A percentile compares a stretch with the other conserved stretches of the same genome.
These are phyloP conservation scores for Drosophila funebris DNA, from an alignment of 1,140 invertebrate genomes.

Conservation along the genomic window DNA sequence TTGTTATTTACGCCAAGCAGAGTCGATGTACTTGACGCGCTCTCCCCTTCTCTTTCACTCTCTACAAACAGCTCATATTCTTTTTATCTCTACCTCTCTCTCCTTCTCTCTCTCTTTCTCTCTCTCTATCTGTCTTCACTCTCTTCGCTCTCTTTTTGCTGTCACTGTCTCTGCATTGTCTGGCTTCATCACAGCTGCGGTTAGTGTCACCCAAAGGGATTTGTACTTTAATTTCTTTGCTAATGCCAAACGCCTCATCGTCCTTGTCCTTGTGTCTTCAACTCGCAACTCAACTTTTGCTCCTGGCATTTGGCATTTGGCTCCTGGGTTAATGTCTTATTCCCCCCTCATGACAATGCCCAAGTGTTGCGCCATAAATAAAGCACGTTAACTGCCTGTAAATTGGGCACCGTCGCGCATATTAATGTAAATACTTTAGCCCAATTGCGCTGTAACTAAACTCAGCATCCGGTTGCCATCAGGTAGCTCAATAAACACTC, in stretches of 20 bases:
- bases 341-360: background rate
- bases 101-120: background rate
- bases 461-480: background rate
- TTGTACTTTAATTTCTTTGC: slow-evolving; percentile 74
- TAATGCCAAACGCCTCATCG: slow-evolving; percentile 48
- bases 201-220: slow-evolving; percentile 66
- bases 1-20: slow-evolving; percentile 63
- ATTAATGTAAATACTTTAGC: slow-evolving; percentile 31
- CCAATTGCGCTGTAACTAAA: background rate
- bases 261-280: background rate
- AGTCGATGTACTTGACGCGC: slow-evolving; percentile 54
- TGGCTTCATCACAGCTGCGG: slow-evolving; percentile 37
- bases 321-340: background rate
- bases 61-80: no score
- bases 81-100: no score
- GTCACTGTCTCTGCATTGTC: slow-evolving; percentile 4
- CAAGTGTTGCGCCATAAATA: slow-evolving; percentile 44
- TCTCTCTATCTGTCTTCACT: background rate
- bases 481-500: slow-evolving; percentile 19
- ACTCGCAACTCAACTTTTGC: slow-evolving; percentile 4
- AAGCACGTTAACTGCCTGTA: slow-evolving; percentile 41
- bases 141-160: background rate
- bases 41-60: background rate
- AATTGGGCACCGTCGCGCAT: slow-evolving; percentile 32
- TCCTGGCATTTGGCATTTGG: slow-evolving; percentile 3